phyloP scores from a whole-genome alignment of 2,113 vertebrate species.

The Oceanites oceanicus region DNA sequence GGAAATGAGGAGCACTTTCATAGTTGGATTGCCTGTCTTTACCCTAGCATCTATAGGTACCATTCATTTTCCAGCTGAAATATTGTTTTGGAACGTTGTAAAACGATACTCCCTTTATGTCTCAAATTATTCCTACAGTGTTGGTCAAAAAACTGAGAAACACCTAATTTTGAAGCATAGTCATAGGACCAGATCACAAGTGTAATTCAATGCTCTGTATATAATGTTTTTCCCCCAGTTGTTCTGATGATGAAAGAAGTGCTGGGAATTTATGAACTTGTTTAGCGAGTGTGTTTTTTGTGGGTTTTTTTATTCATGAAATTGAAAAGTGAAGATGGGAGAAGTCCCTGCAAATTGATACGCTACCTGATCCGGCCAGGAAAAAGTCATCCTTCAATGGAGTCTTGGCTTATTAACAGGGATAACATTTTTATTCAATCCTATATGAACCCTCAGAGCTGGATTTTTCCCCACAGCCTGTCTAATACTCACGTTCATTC shows the following conservation, averaged over 20 bases:
- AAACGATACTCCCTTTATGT: constrained; percentile 46
- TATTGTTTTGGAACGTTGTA: constrained; percentile 40
- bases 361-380: not conserved
- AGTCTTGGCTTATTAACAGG: not conserved
- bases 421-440: not conserved
- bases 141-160: constrained; percentile 8
- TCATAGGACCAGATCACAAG: not conserved
- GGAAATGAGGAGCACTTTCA: constrained; percentile 43
- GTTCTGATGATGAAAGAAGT: constrained; percentile 42
- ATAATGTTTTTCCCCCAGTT: not conserved
- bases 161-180: constrained; percentile 27
- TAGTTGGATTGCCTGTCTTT: not conserved
- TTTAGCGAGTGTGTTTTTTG: not conserved
- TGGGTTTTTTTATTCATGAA: not conserved
- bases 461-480: not conserved
- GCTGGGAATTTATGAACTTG: not conserved
- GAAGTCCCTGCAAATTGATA: not conserved
- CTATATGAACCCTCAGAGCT: not conserved
- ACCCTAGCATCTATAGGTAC: not conserved
- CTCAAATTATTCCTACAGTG: not conserved
- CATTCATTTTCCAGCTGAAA: constrained; percentile 34
- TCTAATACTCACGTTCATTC: not conserved
- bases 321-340: constrained; percentile 5
- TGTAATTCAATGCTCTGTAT: constrained; percentile 27
- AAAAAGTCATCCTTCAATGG: not conserved